These are phyloP conservation scores for Zaprionus lachaisei DNA, from an alignment of 1,140 invertebrate species.

Conservation along the genomic window DNA sequence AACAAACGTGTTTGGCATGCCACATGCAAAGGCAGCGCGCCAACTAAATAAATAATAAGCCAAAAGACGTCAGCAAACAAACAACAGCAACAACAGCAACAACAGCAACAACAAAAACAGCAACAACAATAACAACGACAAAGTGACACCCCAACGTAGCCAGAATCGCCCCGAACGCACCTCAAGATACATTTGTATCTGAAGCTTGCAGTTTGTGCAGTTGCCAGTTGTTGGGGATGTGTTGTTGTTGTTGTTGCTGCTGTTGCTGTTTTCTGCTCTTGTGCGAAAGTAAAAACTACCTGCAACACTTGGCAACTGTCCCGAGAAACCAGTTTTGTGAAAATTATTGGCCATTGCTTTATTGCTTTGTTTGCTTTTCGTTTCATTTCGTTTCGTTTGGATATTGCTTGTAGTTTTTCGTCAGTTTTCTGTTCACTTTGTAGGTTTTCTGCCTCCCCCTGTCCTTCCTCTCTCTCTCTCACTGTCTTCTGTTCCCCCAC, in stretches of 20 bases:
- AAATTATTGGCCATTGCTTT: constrained; percentile 66
- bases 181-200: constrained; percentile 73
- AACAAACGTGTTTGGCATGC: constrained; percentile 74
- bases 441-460: not conserved
- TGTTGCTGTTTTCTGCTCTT: constrained; percentile 40
- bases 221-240: constrained; percentile 3
- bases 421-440: constrained; percentile 41
- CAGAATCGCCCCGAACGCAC: constrained; percentile 44
- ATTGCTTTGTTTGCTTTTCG: constrained; percentile 36
- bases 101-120: not conserved
- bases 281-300: constrained; percentile 83
- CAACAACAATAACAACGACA: not conserved
- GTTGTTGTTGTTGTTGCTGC: not conserved
- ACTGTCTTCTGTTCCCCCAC: not conserved
- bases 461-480: not conserved
- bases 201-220: constrained; percentile 41
- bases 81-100: constrained; percentile 8
- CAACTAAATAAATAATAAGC: constrained; percentile 69
- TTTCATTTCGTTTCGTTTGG: constrained; percentile 30
- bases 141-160: constrained; percentile 38
- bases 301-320: constrained; percentile 61
- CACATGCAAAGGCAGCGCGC: constrained; percentile 61
- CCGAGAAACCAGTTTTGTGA: constrained; percentile 77
- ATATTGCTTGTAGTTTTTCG: constrained; percentile 29
- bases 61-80: constrained; percentile 55